A percentile compares a stretch with the other conserved stretches of the same genome.
Conservation (phyloP, 2,113 vertebrate genomes). For the Brachyhypopomus occidentalis region DNA sequence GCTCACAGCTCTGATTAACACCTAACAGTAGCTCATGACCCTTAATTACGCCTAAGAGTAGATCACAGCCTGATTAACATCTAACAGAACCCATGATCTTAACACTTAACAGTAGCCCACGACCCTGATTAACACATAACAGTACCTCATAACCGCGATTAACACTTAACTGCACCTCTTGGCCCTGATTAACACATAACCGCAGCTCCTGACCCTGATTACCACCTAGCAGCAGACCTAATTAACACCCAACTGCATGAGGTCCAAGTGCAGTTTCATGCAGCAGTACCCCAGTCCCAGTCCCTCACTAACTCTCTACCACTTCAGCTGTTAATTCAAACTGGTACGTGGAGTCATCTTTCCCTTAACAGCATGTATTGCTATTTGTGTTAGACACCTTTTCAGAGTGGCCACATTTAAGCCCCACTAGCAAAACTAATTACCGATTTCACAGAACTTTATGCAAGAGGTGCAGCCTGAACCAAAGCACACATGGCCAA, state of each 20-base stretch:
- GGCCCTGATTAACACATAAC: no score
- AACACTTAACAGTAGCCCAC: not conserved
- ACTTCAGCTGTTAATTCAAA: not conserved
- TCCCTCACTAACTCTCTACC: constrained; percentile 1
- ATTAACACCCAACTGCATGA: not conserved
- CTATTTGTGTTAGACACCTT: not conserved
- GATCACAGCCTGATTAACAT: no score
- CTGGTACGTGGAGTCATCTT: not conserved
- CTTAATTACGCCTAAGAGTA: not conserved
- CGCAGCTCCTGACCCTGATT: no score
- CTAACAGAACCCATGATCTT: no score
- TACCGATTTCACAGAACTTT: no score
- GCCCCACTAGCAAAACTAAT: no score
- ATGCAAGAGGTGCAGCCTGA: no score
- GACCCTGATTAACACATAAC: no score
- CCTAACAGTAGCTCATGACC: not conserved
- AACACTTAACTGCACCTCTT: no score
- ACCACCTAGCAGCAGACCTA: no score
- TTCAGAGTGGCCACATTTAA: constrained; percentile 2
- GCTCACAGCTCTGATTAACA: not conserved
- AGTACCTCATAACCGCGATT: no score
- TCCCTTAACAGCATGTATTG: not conserved
- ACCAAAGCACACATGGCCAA: no score
- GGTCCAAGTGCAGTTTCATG: constrained; percentile 9
- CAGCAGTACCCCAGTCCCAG: not conserved